phyloP scores from a whole-genome alignment of 1,140 invertebrate species.

The Plodia interpunctella region DNA sequence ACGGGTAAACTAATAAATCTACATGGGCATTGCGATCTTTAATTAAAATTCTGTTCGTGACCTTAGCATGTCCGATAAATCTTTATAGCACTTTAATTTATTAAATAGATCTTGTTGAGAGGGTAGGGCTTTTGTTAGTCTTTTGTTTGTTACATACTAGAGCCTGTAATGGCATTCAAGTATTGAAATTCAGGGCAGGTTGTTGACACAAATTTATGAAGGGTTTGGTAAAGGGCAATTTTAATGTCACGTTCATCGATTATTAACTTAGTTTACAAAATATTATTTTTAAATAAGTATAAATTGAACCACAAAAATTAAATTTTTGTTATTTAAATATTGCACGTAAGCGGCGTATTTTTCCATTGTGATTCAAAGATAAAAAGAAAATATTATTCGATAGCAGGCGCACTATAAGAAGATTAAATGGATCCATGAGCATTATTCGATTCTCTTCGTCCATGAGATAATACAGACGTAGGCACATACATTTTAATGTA shows the following conservation, averaged over 20 bases:
- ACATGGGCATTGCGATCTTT: too few relatives aligned
- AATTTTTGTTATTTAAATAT: too few relatives aligned
- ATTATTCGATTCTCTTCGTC: neutral
- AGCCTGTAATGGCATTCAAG: constrained; percentile 51
- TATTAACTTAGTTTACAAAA: too few relatives aligned
- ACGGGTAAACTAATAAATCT: too few relatives aligned
- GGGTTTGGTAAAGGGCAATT: constrained; percentile 43
- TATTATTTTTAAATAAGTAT: too few relatives aligned
- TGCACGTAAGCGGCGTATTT: neutral
- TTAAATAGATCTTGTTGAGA: constrained; percentile 23
- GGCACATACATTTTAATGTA: constrained; percentile 6
- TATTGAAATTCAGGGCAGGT: constrained; percentile 66
- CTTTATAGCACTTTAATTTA: constrained; percentile 11
- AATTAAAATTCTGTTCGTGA: too few relatives aligned
- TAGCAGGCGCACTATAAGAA: neutral
- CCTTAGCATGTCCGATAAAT: neutral
- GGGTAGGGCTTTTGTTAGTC: constrained; percentile 42
- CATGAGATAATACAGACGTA: neutral
- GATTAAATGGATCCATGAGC: neutral
- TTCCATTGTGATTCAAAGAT: neutral
- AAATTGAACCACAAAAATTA: too few relatives aligned
- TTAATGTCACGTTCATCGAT: constrained; percentile 27
- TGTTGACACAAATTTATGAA: constrained; percentile 65
- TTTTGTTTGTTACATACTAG: constrained; percentile 57
- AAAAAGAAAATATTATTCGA: neutral